Evolutionary conservation across 2,113 vertebrate species (phyloP).

Genomic region (Cettia cetti): DNA sequence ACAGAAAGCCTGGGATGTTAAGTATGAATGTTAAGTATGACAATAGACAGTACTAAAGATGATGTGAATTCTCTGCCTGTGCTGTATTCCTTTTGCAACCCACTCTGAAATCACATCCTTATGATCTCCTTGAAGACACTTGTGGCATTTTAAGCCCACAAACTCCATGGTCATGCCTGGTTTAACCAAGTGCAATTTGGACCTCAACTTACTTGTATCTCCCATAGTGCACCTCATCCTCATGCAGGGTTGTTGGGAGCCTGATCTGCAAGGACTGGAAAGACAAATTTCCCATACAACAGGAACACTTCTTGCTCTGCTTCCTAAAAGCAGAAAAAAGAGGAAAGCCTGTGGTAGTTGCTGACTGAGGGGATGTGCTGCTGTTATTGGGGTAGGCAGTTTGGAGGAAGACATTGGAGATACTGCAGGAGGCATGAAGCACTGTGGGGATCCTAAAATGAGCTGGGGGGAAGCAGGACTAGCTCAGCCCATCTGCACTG

Average conservation of each 20-base stretch:
- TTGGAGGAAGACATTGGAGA: background rate
- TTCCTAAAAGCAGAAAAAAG: background rate
- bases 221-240: background rate
- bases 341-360: background rate
- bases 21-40: background rate
- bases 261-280: background rate
- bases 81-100: background rate
- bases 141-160: background rate
- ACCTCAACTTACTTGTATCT: background rate
- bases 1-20: background rate
- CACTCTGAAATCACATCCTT: background rate
- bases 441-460: background rate
- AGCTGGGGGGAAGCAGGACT: background rate
- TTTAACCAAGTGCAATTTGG: background rate
- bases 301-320: background rate
- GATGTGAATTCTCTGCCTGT: background rate
- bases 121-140: background rate
- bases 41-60: background rate
- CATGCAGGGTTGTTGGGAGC: background rate
- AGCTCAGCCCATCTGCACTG: rapidly evolving
- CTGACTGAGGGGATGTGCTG: background rate
- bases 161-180: background rate
- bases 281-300: background rate
- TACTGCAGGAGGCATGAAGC: background rate
- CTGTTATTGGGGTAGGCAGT: background rate